Evolutionary conservation across 2,113 vertebrate species (phyloP).

Genomic region (Miniopterus natalensis): DNA sequence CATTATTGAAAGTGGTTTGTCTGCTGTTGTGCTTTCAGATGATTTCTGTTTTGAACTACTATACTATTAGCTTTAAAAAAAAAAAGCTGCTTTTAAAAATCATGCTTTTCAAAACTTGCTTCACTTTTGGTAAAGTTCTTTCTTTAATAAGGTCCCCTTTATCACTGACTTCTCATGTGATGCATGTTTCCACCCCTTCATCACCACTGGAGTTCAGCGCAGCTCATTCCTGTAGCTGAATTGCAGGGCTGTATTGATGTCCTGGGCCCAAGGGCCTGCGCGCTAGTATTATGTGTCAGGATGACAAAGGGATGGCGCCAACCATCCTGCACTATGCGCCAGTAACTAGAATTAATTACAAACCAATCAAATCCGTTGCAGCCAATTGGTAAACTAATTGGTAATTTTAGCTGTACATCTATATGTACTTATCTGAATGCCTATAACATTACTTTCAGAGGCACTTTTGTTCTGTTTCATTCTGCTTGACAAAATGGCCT

Average conservation of each 20-base stretch:
- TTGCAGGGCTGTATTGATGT: conserved; percentile 88
- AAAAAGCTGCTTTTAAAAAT: conserved; percentile 86
- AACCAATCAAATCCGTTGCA: conserved; percentile 96
- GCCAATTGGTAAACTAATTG: conserved; percentile 98
- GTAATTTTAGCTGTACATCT: conserved; percentile 96
- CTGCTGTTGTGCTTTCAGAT: background rate
- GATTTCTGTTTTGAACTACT: conserved; percentile 46
- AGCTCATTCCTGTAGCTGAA: conserved; percentile 81
- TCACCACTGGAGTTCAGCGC: conserved; percentile 78
- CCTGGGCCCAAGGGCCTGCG: conserved; percentile 85
- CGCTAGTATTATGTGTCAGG: conserved; percentile 94
- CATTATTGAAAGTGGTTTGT: background rate
- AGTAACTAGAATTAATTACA: conserved; percentile 95
- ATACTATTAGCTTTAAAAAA: conserved; percentile 53
- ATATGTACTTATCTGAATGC: conserved; percentile 89
- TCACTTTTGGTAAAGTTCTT: conserved; percentile 75
- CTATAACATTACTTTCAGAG: conserved; percentile 88
- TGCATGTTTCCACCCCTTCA: conserved; percentile 84
- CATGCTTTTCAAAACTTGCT: conserved; percentile 85
- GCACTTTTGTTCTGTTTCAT: conserved; percentile 91
- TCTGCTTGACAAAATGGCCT: conserved; percentile 89
- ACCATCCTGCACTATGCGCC: conserved; percentile 93
- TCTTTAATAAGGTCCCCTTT: conserved; percentile 81
- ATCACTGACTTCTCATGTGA: conserved; percentile 88
- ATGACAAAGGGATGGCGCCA: conserved; percentile 97